Evolutionary conservation across 2,888 invertebrate genomes (phyloP).

Genomic region (Tinea pellionella): DNA sequence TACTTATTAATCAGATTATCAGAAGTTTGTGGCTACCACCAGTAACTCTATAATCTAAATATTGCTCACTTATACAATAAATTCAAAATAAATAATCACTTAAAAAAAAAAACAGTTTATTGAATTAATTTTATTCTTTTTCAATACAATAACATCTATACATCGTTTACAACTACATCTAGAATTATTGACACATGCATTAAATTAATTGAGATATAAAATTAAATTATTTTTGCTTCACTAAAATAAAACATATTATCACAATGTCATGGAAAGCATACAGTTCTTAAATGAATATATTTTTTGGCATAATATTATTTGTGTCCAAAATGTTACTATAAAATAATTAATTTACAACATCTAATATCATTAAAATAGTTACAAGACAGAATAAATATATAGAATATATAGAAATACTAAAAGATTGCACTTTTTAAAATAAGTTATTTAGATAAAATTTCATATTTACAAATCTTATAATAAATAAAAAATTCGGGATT

Average conservation of each 20-base stretch:
- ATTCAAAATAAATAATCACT: too few relatives aligned
- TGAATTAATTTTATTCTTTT: slow-evolving; percentile 50
- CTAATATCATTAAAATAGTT: slow-evolving; percentile 25
- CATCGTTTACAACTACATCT: slow-evolving; percentile 59
- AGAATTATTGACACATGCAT: slow-evolving; percentile 62
- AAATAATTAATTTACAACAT: slow-evolving; percentile 22
- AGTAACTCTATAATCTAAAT: too few relatives aligned
- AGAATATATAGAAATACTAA: slow-evolving; percentile 26
- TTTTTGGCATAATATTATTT: not conserved
- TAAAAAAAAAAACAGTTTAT: not conserved
- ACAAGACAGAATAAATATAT: slow-evolving; percentile 22
- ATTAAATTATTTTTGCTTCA: slow-evolving; percentile 16
- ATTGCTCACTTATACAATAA: too few relatives aligned
- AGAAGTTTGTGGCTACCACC: too few relatives aligned
- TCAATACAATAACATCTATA: slow-evolving; percentile 70
- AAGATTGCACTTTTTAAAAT: slow-evolving; percentile 58
- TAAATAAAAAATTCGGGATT: slow-evolving; percentile 8
- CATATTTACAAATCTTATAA: slow-evolving; percentile 26
- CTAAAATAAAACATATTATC: slow-evolving; percentile 12
- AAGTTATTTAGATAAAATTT: slow-evolving; percentile 21
- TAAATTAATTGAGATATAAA: slow-evolving; percentile 24
- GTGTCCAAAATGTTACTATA: slow-evolving; percentile 12
- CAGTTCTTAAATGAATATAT: not conserved
- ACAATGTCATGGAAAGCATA: slow-evolving; percentile 3
- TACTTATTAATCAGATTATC: too few relatives aligned